Evolutionary conservation across 2,113 vertebrate species (phyloP), one percentile per base, ranked within the genome.

Genomic region (Cebus imitator): DNA sequence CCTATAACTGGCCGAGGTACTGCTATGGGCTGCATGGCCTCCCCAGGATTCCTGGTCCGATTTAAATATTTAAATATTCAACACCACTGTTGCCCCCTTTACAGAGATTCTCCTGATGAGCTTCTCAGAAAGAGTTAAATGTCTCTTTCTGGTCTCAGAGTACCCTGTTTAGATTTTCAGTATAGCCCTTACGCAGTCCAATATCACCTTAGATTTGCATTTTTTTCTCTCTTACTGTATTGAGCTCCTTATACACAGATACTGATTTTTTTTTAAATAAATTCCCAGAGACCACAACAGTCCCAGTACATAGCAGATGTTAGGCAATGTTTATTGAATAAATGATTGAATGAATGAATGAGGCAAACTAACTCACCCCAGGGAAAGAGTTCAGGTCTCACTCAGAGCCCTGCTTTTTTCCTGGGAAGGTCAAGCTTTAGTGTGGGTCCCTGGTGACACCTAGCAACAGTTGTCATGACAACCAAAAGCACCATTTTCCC

Each of bases 381-480:
- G 32, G 25, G 30, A 85, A 78, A 64, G 57, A 87, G 81, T 97
- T 96, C 58, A 91, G 95, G 58, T 91, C 61, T 76, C 35, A 45
- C 80, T 90, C 68, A 91, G 73, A 94, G 52, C 35, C 13, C 35
- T 50, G 70, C 17, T 82, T 92, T 87, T n/a, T 76, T 45, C 25
- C 83, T 95, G n/a, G 68, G 94, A 94, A 95, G 93, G 96, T 97
- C 88, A 96, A 52, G 5, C 6, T 93, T 75, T 83, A 82, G 37
- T 68, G n/a, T 4, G 3, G 45, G 80, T 78, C 76, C 73, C 48
- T 72, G 78, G 91, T 89, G 91, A 97, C 93, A 91, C 84, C 81
- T 87, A 93, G 91, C 94, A 97, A 97, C 92, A 68, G 91, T 97
- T 97, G 57, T 92, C 94, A 91, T 98, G 95, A 91, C 97, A 97